Evolutionary conservation across 92 coral and sea anemone species (phyloP).

Genomic region (Pocillopora meandrina): DNA sequence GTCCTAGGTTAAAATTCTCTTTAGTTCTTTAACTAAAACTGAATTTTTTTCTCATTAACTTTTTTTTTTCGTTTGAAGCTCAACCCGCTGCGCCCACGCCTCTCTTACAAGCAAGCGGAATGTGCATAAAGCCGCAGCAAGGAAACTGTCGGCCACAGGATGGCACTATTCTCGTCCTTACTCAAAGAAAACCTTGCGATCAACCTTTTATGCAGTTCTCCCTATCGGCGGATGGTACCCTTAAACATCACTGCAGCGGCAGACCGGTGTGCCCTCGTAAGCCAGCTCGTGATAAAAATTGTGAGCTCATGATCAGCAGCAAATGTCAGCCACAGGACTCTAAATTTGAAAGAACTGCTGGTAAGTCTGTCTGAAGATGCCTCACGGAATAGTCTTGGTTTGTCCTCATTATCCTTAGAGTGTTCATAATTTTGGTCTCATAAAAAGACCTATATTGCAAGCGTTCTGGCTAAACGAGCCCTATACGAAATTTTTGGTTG

Average conservation of each 20-base stretch:
- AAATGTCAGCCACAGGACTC: conserved; percentile 34
- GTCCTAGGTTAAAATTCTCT: too few species aligned
- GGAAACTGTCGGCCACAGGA: conserved; percentile 43
- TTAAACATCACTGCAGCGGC: conserved; percentile 59
- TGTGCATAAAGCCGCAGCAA: conserved; percentile 47
- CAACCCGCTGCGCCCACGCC: conserved; percentile 25
- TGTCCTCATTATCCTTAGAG: not conserved
- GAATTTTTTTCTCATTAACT: not conserved
- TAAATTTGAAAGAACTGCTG: conserved; percentile 41
- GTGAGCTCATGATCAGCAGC: conserved; percentile 50
- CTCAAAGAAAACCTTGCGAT: conserved; percentile 23
- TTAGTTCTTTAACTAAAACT: not conserved
- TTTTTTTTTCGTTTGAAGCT: not conserved
- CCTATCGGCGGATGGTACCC: conserved; percentile 37
- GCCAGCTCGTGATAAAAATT: conserved; percentile 7
- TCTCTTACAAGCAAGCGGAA: conserved; percentile 32
- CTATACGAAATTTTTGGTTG: too few species aligned
- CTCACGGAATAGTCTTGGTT: not conserved
- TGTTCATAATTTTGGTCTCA: too few species aligned
- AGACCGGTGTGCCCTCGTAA: conserved; percentile 53
- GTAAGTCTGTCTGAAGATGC: not conserved
- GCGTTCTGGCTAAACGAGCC: too few species aligned
- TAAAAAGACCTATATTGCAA: too few species aligned
- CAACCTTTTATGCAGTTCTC: conserved; percentile 26
- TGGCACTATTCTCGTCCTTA: conserved; percentile 38